phyloP scores from a whole-genome alignment of 2,797 vertebrate genomes.

The Crocidura indochinensis region DNA sequence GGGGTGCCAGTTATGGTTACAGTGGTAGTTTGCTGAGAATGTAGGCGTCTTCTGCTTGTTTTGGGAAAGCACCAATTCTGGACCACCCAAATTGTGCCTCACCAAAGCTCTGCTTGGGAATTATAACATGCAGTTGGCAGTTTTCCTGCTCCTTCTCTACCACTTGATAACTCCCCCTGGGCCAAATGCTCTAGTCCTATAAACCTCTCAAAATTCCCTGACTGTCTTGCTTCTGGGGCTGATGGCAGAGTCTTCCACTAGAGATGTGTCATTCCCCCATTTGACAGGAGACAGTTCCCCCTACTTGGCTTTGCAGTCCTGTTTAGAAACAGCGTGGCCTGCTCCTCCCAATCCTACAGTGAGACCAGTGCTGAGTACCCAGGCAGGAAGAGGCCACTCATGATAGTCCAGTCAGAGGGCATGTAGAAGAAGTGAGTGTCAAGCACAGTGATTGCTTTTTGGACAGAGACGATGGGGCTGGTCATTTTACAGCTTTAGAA shows the following conservation, averaged over 20 bases:
- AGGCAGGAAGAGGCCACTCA: background rate
- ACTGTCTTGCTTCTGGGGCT: background rate
- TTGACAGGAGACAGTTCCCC: background rate
- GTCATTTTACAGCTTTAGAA: background rate
- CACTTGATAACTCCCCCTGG: constrained; percentile 63
- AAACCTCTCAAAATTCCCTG: constrained; percentile 33
- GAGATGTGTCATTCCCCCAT: background rate
- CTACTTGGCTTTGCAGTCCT: background rate
- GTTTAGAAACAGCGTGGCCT: background rate
- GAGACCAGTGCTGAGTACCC: background rate
- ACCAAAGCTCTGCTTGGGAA: constrained; percentile 39
- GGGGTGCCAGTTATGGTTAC: constrained; percentile 1
- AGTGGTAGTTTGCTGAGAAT: background rate
- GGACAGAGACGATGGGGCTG: background rate
- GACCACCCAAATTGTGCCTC: constrained; percentile 77
- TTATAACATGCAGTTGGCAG: constrained; percentile 73
- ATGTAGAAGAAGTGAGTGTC: too few species aligned
- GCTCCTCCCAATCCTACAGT: too few species aligned
- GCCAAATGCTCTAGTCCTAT: constrained; percentile 48
- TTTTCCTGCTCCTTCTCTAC: constrained; percentile 53
- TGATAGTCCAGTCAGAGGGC: too few species aligned
- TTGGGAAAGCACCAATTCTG: constrained; percentile 74
- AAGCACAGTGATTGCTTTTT: background rate
- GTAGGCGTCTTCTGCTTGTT: constrained; percentile 63
- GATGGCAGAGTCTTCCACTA: background rate